Evolutionary conservation across 2,888 invertebrate genomes (phyloP).

Genomic region (Seira musarum): DNA sequence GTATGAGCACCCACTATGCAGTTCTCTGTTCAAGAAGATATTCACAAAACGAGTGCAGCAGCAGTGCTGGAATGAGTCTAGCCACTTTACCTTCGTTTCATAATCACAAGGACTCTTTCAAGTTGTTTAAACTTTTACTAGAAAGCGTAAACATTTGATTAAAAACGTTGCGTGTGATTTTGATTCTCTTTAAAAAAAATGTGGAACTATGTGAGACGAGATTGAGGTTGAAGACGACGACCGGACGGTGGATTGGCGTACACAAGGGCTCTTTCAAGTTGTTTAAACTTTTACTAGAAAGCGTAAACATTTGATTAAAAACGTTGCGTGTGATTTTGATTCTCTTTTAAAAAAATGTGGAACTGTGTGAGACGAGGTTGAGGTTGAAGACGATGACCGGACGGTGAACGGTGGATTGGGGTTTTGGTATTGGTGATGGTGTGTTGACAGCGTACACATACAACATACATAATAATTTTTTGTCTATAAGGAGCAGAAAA

Average conservation of each 20-base stretch:
- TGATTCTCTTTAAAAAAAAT: slow-evolving; percentile 4
- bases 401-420: too few species aligned
- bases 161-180: neutral
- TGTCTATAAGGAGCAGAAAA: neutral
- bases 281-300: slow-evolving; percentile 8
- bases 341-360: slow-evolving; percentile 3
- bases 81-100: neutral
- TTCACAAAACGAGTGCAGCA: neutral
- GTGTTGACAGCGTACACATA: neutral
- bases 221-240: too few species aligned
- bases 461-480: neutral
- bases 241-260: too few species aligned
- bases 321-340: neutral
- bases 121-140: slow-evolving; percentile 8
- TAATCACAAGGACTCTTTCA: neutral
- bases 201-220: neutral
- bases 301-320: neutral
- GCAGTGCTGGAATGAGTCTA: neutral
- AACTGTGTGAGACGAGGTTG: neutral
- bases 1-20: neutral
- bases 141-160: neutral
- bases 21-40: neutral
- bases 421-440: neutral
- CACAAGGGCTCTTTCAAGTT: neutral
- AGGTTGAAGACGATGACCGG: too few species aligned